phyloP scores from a whole-genome alignment of 2,113 vertebrate genomes.

The Telmatochromis sp. region DNA sequence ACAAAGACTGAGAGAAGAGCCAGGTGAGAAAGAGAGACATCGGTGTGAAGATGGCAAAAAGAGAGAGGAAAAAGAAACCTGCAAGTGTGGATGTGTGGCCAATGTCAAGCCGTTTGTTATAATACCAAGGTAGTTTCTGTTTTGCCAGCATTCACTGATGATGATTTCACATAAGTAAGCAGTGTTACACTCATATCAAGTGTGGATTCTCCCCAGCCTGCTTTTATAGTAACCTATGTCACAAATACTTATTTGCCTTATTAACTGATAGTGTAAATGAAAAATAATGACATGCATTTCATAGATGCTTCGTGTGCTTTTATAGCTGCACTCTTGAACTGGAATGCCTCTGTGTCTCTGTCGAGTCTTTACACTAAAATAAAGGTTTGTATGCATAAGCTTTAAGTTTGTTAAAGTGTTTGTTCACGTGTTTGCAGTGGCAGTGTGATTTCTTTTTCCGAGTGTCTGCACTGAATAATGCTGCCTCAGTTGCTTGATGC shows the following conservation, averaged over 20 bases:
- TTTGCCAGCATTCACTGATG: background rate
- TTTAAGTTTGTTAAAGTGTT: background rate
- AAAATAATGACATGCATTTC: background rate
- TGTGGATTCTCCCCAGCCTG: background rate
- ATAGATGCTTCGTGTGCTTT: background rate
- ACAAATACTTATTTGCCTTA: background rate
- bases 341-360: background rate
- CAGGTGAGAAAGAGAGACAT: background rate
- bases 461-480: background rate
- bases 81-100: background rate
- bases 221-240: background rate
- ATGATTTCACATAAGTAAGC: background rate
- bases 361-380: background rate
- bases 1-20: background rate
- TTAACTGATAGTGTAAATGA: background rate
- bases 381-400: background rate
- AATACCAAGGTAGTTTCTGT: background rate
- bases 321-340: background rate
- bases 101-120: background rate
- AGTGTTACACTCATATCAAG: background rate
- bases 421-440: fast-evolving
- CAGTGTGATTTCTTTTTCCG: background rate
- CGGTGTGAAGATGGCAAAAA: background rate
- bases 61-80: background rate
- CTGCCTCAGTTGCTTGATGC: background rate